Evolutionary conservation across 2,888 invertebrate species (phyloP), one percentile per base, ranked within the genome.

Genomic region (Calliscelio sp.): DNA sequence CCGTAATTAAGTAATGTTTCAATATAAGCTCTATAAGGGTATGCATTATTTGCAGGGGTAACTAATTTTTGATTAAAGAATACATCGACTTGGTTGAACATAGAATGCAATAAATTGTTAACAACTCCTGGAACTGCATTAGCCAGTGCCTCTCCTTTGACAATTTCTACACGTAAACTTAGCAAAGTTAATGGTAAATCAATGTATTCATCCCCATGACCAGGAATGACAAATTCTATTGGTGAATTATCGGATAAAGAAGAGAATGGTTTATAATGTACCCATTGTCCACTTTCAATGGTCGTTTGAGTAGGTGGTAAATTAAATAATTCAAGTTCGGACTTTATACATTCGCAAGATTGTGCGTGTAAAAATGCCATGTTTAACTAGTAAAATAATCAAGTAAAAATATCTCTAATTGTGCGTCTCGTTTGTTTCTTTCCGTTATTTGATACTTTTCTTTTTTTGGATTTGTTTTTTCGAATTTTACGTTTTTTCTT

Each of bases 41-140:
- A 90, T 7, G 86, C 85, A 53, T 87, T 87, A 46, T 86, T 88
- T 16, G 86, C 79, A 1, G 88, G 85, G 0, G 87, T 88, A 8
- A 89, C 82, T 5, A 88, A 41, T 79, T 89, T 89, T 61, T 89
- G 86, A 71, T 90, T 89, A 16, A 90, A 81, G 68, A 84, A 87
- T 22, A 89, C 75, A 65, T 89, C 87, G 0, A 88, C 81, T 65
- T 89, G 88, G 49, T 84, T 86, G 53, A 89, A 89, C 5, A 89
- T 7, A 0, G 74, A 74, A 20, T 74, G 51, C 14, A 74, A 20
- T 24, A 74, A 22, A 24, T 74, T 74, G 14, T 63, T 74, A 25
- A 41, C 63, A 24, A 61, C 51, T 1, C 65, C 55, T 0, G 55
- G 11, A 18, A 18, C 46, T 5, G 20, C 20, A 6, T 11, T 46